These are phyloP conservation scores for Heterotis niloticus DNA, from an alignment of 2,113 vertebrate species.

Conservation along the genomic window DNA sequence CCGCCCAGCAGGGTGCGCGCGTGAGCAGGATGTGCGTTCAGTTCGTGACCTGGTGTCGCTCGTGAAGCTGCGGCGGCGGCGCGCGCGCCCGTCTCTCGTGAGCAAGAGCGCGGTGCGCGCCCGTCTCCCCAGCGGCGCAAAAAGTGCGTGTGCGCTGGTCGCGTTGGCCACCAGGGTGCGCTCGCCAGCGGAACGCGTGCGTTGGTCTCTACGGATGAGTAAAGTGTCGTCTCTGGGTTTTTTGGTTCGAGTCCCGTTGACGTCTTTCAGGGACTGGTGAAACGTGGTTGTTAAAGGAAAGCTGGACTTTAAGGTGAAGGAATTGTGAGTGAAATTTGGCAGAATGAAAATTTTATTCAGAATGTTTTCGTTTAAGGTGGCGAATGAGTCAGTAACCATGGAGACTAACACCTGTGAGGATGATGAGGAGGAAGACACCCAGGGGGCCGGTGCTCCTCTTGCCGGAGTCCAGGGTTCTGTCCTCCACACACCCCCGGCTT, in stretches of 20 bases:
- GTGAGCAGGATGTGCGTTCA: background rate
- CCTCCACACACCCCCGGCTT: slow-evolving; percentile 24
- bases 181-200: too few species aligned
- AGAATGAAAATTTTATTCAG: background rate
- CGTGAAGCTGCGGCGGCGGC: background rate
- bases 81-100: background rate
- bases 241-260: too few species aligned
- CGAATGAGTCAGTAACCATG: slow-evolving; percentile 51
- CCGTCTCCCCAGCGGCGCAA: background rate
- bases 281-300: background rate
- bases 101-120: background rate
- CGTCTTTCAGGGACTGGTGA: background rate
- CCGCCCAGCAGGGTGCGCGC: background rate
- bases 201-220: too few species aligned
- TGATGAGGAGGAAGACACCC: slow-evolving; percentile 53
- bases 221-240: too few species aligned
- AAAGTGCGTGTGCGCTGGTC: background rate
- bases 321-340: background rate
- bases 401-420: slow-evolving; percentile 68
- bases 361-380: slow-evolving; percentile 50
- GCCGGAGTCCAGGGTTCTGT: background rate
- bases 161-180: too few species aligned
- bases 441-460: slow-evolving; percentile 43
- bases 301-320: background rate
- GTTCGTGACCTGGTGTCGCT: too few species aligned